Evolutionary conservation across 2,113 vertebrate genomes (phyloP).

Genomic region (Chauna torquata): DNA sequence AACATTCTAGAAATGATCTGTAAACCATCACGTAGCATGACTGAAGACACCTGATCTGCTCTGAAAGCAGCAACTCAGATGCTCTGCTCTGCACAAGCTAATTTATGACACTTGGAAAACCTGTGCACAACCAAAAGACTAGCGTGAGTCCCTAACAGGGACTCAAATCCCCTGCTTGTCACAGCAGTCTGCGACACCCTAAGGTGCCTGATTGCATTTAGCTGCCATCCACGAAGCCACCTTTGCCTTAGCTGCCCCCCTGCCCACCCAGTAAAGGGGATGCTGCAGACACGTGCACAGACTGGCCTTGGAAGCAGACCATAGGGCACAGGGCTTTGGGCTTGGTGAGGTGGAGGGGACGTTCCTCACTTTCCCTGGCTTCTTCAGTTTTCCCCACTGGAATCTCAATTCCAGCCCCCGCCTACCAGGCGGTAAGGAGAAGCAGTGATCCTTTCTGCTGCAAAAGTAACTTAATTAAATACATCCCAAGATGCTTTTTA

Average conservation of each 20-base stretch:
- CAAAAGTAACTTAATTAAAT: neutral
- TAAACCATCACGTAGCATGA: fast-evolving
- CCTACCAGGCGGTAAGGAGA: neutral
- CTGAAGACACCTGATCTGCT: neutral
- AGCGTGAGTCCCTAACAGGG: neutral
- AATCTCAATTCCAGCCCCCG: neutral
- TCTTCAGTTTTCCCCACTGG: neutral
- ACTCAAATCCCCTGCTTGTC: neutral
- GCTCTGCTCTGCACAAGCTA: neutral
- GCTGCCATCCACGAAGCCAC: neutral
- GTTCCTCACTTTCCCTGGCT: neutral
- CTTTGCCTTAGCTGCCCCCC: neutral
- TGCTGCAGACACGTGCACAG: fast-evolving
- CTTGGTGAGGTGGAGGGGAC: neutral
- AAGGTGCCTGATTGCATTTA: neutral
- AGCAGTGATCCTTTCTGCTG: neutral
- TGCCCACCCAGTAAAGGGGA: neutral
- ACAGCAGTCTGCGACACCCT: neutral
- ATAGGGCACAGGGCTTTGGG: neutral
- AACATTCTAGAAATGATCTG: neutral
- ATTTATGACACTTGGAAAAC: neutral
- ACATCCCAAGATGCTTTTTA: neutral
- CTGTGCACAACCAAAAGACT: neutral
- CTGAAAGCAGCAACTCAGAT: neutral
- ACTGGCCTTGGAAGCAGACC: fast-evolving